A percentile compares a stretch with the other conserved stretches of the same genome.
phyloP scores from a whole-genome alignment of 2,797 vertebrate species.

The Aulostomus chinensis region DNA sequence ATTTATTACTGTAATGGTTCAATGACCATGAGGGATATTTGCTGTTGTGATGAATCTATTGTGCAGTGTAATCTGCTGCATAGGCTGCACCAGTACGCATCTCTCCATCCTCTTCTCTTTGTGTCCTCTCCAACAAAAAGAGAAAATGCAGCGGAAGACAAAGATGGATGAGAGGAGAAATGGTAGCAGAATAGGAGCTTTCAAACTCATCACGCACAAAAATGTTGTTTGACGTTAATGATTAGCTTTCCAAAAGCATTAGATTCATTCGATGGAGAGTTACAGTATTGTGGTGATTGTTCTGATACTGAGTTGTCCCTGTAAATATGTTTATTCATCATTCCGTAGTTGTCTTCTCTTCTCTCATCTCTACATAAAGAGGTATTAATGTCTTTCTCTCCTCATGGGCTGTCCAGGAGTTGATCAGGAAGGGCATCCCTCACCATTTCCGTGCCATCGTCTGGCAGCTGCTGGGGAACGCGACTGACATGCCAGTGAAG shows the following conservation, averaged over 20 bases:
- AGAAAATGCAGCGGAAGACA: slow-evolving; percentile 23
- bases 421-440: slow-evolving; percentile 97
- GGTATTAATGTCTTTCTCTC: background rate
- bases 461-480: slow-evolving; percentile 96
- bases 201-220: slow-evolving; percentile 2
- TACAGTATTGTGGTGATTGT: background rate
- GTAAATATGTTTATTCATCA: slow-evolving; percentile 9
- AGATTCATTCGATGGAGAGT: background rate
- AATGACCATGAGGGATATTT: no score
- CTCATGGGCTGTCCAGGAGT: slow-evolving; percentile 78
- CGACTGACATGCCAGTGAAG: slow-evolving; percentile 97
- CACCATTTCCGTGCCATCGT: slow-evolving; percentile 99
- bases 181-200: slow-evolving; percentile 1
- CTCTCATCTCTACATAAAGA: background rate
- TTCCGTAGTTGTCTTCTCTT: slow-evolving; percentile 7
- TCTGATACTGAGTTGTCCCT: background rate
- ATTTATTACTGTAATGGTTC: background rate
- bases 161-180: slow-evolving; percentile 40
- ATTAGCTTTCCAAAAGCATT: background rate
- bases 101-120: background rate
- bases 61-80: background rate
- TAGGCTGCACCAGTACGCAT: background rate
- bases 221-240: background rate
- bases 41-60: background rate
- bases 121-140: slow-evolving; percentile 35